phyloP scores from a whole-genome alignment of 1,140 invertebrate species.

The Ruditapes philippinarum region DNA sequence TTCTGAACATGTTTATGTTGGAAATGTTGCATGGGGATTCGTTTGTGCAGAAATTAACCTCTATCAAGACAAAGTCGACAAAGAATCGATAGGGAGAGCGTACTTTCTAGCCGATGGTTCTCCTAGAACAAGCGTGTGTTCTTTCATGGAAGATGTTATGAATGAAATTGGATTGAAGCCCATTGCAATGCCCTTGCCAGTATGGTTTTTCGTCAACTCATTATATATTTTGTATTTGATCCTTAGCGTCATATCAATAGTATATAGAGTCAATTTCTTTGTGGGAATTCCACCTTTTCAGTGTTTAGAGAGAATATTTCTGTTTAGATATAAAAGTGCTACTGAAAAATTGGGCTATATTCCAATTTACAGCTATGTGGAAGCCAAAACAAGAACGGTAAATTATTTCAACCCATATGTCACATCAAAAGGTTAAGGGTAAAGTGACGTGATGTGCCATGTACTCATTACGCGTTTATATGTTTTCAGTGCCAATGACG shows the following conservation, averaged over 20 bases:
- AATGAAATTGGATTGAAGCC: constrained; percentile 81
- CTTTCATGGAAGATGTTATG: constrained; percentile 88
- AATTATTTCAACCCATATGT: background rate
- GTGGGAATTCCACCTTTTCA: constrained; percentile 61
- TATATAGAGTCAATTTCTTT: constrained; percentile 66
- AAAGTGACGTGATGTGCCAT: too few relatives aligned
- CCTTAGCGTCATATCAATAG: constrained; percentile 75
- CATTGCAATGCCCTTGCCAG: constrained; percentile 83
- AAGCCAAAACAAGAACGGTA: constrained; percentile 79
- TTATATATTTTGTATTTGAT: constrained; percentile 87
- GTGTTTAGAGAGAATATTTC: constrained; percentile 88
- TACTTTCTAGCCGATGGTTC: constrained; percentile 91
- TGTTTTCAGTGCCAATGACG: too few relatives aligned
- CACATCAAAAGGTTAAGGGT: too few relatives aligned
- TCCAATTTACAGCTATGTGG: constrained; percentile 88
- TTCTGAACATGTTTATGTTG: constrained; percentile 89
- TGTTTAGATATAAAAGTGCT: constrained; percentile 89
- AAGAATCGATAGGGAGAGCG: constrained; percentile 86
- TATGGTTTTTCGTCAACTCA: constrained; percentile 87
- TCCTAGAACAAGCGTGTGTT: constrained; percentile 88
- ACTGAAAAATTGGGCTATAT: constrained; percentile 89
- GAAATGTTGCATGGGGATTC: constrained; percentile 91
- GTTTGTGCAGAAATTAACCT: constrained; percentile 89
- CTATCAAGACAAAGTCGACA: constrained; percentile 83
- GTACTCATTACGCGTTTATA: too few relatives aligned